Evolutionary conservation across 1,140 invertebrate genomes (phyloP).

Genomic region (Hyles vespertilio): DNA sequence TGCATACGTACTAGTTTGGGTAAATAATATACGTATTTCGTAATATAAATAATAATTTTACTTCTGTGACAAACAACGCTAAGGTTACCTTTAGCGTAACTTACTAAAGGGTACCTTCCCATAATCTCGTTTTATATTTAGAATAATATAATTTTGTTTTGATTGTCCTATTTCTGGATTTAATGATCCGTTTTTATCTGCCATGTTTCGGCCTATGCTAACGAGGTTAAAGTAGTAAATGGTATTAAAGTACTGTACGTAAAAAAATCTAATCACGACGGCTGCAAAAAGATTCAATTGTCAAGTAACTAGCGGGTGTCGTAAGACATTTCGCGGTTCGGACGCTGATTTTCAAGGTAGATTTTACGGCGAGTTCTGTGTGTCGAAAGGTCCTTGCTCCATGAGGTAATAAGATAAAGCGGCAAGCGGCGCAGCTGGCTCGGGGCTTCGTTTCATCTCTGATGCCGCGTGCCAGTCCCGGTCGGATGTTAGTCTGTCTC

Average conservation of each 20-base stretch:
- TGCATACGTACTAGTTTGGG: neutral
- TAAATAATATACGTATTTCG: too few relatives aligned
- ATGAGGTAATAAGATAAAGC: conserved; percentile 66
- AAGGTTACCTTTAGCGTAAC: too few relatives aligned
- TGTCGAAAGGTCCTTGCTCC: conserved; percentile 72
- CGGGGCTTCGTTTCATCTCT: conserved; percentile 58
- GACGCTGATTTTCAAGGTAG: conserved; percentile 57
- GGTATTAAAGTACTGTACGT: too few relatives aligned
- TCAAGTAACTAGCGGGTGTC: conserved; percentile 16
- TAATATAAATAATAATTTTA: too few relatives aligned
- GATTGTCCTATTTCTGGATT: too few relatives aligned
- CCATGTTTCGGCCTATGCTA: too few relatives aligned
- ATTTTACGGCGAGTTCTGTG: conserved; percentile 66
- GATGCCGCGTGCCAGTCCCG: conserved; percentile 24
- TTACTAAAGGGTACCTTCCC: too few relatives aligned
- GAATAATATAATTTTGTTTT: neutral
- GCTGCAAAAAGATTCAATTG: conserved; percentile 3
- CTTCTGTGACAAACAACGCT: too few relatives aligned
- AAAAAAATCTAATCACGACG: neutral
- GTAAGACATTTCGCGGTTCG: conserved; percentile 50
- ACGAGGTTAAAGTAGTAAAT: too few relatives aligned
- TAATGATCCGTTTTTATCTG: too few relatives aligned
- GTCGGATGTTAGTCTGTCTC: conserved; percentile 52
- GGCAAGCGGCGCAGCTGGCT: conserved; percentile 42
- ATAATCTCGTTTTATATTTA: too few relatives aligned